Base-by-base conservation (phyloP, 2,888 invertebrate genomes). In the Chymomyza amoena region DNA sequence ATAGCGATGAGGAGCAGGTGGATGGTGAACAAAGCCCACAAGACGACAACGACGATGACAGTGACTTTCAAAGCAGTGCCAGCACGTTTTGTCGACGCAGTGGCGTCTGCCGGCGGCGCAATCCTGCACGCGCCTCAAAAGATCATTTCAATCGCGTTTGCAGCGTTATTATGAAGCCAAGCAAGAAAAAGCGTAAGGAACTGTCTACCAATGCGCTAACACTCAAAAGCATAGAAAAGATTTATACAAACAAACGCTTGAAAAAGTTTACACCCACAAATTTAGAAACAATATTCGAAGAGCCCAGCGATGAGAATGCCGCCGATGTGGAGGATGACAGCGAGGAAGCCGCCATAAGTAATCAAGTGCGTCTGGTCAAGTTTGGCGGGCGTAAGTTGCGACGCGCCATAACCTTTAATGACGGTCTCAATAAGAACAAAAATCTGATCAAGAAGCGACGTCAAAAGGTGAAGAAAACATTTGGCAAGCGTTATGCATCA, bases 261-360 rank as follows among this genome's bases (percentile, higher is more conserved):
- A 89, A 82, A 2, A 90, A 90, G 50, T 90, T 91, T 63, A 87
- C 80, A 20, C 90, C 90, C 4, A 72, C 91, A 4, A 90, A 82
- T 66, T 69, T 91, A 20, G 91, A 91, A 68, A 91, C 91, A 0
- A 91, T 91, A 45, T 91, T 89, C 57, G 91, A 91, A 68, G 91
- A 91, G 69, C 85, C 90, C 6, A 80, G 85, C 65, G 77, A 84
- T 10, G 79, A 76, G 61, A 81, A 86, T 45, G 88, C 84, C 1
- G 86, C 84, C 25, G 84, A 79, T 61, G 84, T 62, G 0, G 86
- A 84, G 45, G 84, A 86, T n/a, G 87, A 81, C 25, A 86, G 82
- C 20, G 87, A 88, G 25, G 84, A 84, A 16, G 80, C 82, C 56
- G 67, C 71, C 25, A 84, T 83, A 0, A 79, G 78, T 56, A 77